These are phyloP conservation scores for Fistularia tabacaria DNA, from an alignment of 2,797 vertebrate genomes.

Conservation along the genomic window DNA sequence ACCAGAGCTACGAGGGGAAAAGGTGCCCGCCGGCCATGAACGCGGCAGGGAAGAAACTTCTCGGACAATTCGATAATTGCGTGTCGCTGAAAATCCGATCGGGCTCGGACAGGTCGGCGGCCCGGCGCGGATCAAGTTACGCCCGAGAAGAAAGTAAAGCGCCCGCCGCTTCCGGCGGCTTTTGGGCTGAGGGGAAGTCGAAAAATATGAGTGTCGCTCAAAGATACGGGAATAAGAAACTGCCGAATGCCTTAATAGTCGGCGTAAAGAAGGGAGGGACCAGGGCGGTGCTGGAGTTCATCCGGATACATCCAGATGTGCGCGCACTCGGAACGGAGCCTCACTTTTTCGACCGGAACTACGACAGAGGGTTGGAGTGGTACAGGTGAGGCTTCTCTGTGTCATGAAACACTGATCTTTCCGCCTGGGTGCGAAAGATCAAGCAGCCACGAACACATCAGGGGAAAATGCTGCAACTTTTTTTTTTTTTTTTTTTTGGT, in stretches of 20 bases:
- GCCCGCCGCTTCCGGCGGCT: slow-evolving; percentile 26
- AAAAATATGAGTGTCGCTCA: slow-evolving; percentile 72
- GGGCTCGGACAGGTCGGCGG: slow-evolving; percentile 35
- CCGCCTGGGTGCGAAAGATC: neutral
- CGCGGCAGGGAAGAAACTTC: slow-evolving; percentile 83
- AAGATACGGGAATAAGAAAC: slow-evolving; percentile 81
- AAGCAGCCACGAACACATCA: no score
- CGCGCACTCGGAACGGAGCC: slow-evolving; percentile 91
- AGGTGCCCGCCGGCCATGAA: slow-evolving; percentile 70
- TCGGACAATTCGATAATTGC: slow-evolving; percentile 79
- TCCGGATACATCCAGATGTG: slow-evolving; percentile 93
- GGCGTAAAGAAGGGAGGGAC: slow-evolving; percentile 96
- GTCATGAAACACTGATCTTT: no score
- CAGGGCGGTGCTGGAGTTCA: slow-evolving; percentile 92
- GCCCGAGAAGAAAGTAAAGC: slow-evolving; percentile 52
- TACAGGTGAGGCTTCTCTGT: slow-evolving; percentile 83
- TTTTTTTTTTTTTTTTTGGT: no score
- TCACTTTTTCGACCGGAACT: slow-evolving; percentile 96
- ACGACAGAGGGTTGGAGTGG: slow-evolving; percentile 90
- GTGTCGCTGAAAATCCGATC: slow-evolving; percentile 50
- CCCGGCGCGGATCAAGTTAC: slow-evolving; percentile 41
- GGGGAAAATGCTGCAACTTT: no score
- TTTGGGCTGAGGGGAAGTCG: slow-evolving; percentile 52
- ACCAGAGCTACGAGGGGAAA: slow-evolving; percentile 71
- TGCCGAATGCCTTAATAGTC: slow-evolving; percentile 89